Base-by-base conservation (phyloP, 2,888 invertebrate genomes). In the Meteorus colon region DNA sequence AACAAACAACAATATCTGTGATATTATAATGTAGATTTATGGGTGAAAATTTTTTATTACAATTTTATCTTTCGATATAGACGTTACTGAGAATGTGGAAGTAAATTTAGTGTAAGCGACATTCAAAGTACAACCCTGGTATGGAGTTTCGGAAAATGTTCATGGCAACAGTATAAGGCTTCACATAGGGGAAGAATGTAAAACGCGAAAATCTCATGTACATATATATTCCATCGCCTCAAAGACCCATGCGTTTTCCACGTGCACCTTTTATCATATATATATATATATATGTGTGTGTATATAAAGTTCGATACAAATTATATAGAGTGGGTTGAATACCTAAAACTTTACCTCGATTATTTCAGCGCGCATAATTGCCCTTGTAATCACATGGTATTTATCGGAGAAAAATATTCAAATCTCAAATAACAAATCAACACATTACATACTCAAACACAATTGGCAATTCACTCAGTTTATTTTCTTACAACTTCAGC, bases 221-320 rank as follows among this genome's bases (percentile, higher is more conserved):
- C n/a, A n/a, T 63, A 63, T 63, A 41, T 59, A 27, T 71, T 29
- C 24, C n/a, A 41, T 37, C 27, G 29, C 16, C 24, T 27, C 4
- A n/a, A 71, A 71, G 4, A 29, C 48, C 70, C 75, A 75, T 75
- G 75, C 65, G 75, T 70, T 70, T 75, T 75, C 70, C 75, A 75
- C 70, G 70, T 75, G 74, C 62, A 65, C 62, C 4, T 24, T 59
- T 24, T 29, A 63, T 48, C n/a, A 12, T 19, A 48, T 14, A 51
- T 48, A 41, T 10, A 24, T 41, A 65, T 24, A 24, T 24, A 1
- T 24, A 24, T 24, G 1, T 24, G 24, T 24, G 24, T 24, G 1
- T 24, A 24, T 24, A 24, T 24, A 24, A 24, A 24, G 1, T 24
- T 65, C 16, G 5, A 37, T 37, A 12, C n/a, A 62, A 48, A 27